Evolutionary conservation across 2,888 invertebrate genomes (phyloP), one percentile per base, ranked within the genome.

Genomic region (Helicoverpa assulta): DNA sequence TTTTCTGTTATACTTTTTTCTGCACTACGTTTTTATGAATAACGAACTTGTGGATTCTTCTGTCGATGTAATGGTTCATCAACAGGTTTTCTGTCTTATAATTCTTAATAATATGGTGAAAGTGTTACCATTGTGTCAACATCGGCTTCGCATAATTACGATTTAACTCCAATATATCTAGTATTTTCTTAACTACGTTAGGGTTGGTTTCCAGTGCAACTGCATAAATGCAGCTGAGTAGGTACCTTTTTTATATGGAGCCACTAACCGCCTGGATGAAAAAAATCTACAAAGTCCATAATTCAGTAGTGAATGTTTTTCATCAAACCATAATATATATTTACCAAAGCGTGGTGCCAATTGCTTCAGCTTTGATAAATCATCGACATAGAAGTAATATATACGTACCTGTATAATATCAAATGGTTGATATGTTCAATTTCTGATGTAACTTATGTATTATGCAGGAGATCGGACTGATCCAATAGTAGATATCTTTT

Each of bases 401-500:
- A 33, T 4, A 47, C 6, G 2, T 47, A 47, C n/a, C 5, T 47
- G 47, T 47, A 47, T 16, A 47, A 47, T n/a, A 47, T 47, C n/a
- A 16, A 47, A 47, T n/a, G 18, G 43, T 56, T 37, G 19, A 8
- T 26, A 18, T 16, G 66, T 53, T 16, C 40, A 62, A 40, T 43
- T 66, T 37, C 21, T 14, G 43, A 52, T 52, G 33, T 21, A 43
- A 19, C 40, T 73, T 37, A 58, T 75, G 29, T 57, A 54, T 53
- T 74, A 70, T 63, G 51, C 19, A 76, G 33, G 26, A 69, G n/a
- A 18, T 62, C 18, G 51, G 10, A 18, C 18, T 68, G 47, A 57
- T 66, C 33, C n/a, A 70, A 26, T 37, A 52, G 16, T 33, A 14
- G 12, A 43, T 53, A 53, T 57, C 57, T 21, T 66, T 40, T 66